A percentile compares a stretch with the other conserved stretches of the same genome.
These are phyloP conservation scores for Mythimna lalbum DNA, from an alignment of 2,888 invertebrate species.

Conservation along the genomic window DNA sequence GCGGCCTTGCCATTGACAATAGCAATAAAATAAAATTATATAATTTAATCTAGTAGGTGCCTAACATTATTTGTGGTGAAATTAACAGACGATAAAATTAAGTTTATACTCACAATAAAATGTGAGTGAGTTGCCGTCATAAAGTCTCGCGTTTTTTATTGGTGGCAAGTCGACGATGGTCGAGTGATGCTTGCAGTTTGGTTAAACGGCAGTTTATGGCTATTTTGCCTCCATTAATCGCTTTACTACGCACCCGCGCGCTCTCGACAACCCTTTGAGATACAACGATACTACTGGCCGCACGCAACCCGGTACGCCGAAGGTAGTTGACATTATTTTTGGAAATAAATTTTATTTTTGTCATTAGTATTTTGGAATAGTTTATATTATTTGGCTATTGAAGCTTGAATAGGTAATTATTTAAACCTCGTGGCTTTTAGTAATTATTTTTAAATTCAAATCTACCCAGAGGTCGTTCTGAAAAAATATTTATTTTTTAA, in stretches of 20 bases:
- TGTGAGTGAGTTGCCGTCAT: conserved; percentile 91
- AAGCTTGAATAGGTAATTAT: neutral
- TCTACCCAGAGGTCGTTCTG: neutral
- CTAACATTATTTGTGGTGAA: conserved; percentile 90
- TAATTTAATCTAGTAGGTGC: conserved; percentile 85
- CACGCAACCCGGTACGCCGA: conserved; percentile 33
- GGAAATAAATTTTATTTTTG: neutral
- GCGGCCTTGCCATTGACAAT: conserved; percentile 84
- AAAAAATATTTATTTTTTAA: neutral
- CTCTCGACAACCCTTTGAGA: conserved; percentile 81
- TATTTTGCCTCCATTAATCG: conserved; percentile 91
- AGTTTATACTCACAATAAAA: conserved; percentile 91
- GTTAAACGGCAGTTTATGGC: conserved; percentile 90
- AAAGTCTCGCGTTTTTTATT: conserved; percentile 91
- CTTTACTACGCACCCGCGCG: conserved; percentile 89
- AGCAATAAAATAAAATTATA: conserved; percentile 83
- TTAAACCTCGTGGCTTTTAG: neutral
- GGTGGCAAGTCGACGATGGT: conserved; percentile 86
- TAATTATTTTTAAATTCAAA: neutral
- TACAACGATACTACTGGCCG: conserved; percentile 43
- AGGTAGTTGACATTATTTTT: conserved; percentile 13
- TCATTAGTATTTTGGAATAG: neutral
- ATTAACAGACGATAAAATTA: conserved; percentile 91
- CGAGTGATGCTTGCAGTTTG: conserved; percentile 90
- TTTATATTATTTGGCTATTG: neutral